Evolutionary conservation across 2,113 vertebrate species (phyloP).

Genomic region (Spermophilus dauricus): DNA sequence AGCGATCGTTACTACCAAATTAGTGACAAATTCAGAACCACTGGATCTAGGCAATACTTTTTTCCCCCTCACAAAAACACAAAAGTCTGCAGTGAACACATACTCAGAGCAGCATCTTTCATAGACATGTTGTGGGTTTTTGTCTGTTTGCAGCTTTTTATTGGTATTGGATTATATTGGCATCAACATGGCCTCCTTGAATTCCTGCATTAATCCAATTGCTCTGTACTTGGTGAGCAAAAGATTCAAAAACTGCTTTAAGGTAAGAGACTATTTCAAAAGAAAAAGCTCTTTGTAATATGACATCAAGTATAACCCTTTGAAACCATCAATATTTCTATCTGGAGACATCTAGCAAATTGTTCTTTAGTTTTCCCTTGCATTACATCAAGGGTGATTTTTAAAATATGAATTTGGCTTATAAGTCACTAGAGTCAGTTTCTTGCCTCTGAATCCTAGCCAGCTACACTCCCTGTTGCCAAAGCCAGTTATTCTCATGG

Average conservation of each 20-base stretch:
- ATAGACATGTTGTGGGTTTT: neutral
- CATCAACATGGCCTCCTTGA: slow-evolving; percentile 96
- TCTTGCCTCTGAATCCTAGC: slow-evolving; percentile 11
- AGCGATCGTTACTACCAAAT: neutral
- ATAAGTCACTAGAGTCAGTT: neutral
- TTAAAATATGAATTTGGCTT: neutral
- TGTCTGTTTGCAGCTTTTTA: slow-evolving; percentile 91
- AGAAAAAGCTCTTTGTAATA: neutral
- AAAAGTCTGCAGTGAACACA: neutral
- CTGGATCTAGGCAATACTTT: neutral
- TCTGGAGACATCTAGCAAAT: neutral
- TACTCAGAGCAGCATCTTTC: neutral
- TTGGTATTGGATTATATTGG: slow-evolving; percentile 95
- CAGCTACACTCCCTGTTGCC: neutral
- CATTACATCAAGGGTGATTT: neutral
- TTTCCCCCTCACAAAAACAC: neutral
- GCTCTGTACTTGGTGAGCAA: slow-evolving; percentile 96
- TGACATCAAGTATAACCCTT: neutral
- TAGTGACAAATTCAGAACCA: neutral
- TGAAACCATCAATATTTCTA: slow-evolving; percentile 7
- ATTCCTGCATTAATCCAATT: slow-evolving; percentile 97
- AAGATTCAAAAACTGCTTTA: slow-evolving; percentile 95
- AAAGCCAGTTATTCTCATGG: neutral
- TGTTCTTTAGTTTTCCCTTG: neutral
- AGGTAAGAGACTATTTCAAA: slow-evolving; percentile 88